Base-by-base conservation (phyloP, 2,113 vertebrate genomes). In the Nerophis ophidion region DNA sequence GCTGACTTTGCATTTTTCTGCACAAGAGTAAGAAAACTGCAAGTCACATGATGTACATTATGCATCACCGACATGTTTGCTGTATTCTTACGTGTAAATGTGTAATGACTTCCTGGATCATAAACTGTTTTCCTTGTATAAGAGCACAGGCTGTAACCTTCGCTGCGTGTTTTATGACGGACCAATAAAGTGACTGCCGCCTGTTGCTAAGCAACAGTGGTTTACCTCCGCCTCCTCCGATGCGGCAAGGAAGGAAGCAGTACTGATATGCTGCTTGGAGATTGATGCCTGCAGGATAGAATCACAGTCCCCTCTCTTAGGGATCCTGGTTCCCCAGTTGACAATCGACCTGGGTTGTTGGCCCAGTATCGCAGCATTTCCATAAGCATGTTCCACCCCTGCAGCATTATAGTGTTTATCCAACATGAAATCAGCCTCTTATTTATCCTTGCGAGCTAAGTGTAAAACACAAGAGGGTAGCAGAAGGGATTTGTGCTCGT, bases 131-230 rank as follows among this genome's bases (percentile, higher is more conserved):
- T 40, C 17, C 40, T 74, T 51, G 55, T 16, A 42, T 49, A 63
- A 63, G 60, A 59, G 14, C 49, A 13, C 44, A 63, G 19, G 63
- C 51, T 53, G 51, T 53, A 33, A 53, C 51, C 33, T 53, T 53
- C 49, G 63, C 74, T 57, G 71, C 69, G 7, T 68, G 64, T 71
- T 86, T 82, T 74, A 80, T 70, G 81, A 72, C 66, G 35, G 55
- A 54, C 63, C 58, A 74, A 71, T 74, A 76, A 75, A 73, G 17
- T 2, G 40, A 71, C 72, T 77, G 61, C 67, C 63, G 71, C 74
- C 67, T 76, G 88, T 90, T 86, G 81, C 89, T 84, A 86, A 64
- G 89, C 81, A 87, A 90, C 88, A 55, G 63, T 63, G 52, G 13
- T 65, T n/a, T 3, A 47, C 57, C 63, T 55, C 65, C 61, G 57